phyloP scores from a whole-genome alignment of 2,113 vertebrate species.

The Sterrhoptilus dennistouni region DNA sequence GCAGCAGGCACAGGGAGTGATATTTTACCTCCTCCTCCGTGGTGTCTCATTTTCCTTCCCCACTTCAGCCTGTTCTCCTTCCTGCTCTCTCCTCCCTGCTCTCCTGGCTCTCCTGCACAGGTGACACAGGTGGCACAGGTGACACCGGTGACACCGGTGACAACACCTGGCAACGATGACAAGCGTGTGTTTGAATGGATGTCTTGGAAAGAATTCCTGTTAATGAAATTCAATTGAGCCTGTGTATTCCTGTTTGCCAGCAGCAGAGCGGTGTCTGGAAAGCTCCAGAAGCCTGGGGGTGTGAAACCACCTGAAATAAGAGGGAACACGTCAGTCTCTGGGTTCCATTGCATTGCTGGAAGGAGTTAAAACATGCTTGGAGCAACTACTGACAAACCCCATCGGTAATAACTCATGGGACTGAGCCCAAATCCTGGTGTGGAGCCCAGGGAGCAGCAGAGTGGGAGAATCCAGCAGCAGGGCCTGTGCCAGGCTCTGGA shows the following conservation, averaged over 20 bases:
- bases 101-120: not conserved
- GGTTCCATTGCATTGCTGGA: rapidly evolving
- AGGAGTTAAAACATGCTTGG: not conserved
- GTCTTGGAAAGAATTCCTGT: not conserved
- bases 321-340: not conserved
- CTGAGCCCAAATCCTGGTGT: rapidly evolving
- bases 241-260: not conserved
- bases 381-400: not conserved
- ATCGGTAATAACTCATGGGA: rapidly evolving
- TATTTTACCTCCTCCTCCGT: rapidly evolving
- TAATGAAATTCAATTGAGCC: not conserved
- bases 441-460: not conserved
- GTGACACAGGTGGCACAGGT: not conserved
- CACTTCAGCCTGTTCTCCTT: not conserved
- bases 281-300: not conserved
- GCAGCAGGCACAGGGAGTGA: not conserved
- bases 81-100: not conserved
- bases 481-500: not conserved
- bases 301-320: not conserved
- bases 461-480: not conserved
- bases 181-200: rapidly evolving
- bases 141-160: not conserved
- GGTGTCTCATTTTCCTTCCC: not conserved
- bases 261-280: not conserved
- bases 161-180: rapidly evolving